These are phyloP conservation scores for Hylia prasina DNA, from an alignment of 2,113 vertebrate genomes.

Conservation along the genomic window DNA sequence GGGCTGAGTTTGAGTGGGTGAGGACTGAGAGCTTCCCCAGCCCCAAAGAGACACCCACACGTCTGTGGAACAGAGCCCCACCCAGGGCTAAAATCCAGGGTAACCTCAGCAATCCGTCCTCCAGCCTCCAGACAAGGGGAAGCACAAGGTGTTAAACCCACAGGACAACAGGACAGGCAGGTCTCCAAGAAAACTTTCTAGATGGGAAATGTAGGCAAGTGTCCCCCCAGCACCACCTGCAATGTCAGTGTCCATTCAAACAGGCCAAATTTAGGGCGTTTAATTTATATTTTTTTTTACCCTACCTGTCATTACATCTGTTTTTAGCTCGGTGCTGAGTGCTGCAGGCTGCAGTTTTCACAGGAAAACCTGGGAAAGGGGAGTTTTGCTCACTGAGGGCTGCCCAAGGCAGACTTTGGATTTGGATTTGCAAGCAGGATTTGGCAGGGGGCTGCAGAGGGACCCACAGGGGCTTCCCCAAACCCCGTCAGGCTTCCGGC, in stretches of 20 bases:
- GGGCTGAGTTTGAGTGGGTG: neutral
- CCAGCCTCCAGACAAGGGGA: neutral
- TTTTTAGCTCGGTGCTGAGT: neutral
- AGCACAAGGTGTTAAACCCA: neutral
- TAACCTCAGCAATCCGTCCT: neutral
- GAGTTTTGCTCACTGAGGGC: neutral
- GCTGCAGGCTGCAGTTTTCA: neutral
- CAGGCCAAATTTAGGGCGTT: neutral
- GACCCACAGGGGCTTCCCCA: neutral
- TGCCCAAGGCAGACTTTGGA: neutral
- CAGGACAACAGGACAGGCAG: too few relatives aligned
- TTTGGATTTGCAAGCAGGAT: fast-evolving
- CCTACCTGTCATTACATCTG: neutral
- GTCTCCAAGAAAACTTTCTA: neutral
- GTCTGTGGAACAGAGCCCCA: neutral
- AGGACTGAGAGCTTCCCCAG: neutral
- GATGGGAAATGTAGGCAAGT: neutral
- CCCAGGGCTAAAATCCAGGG: neutral
- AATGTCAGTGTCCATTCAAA: neutral
- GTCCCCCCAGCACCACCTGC: neutral
- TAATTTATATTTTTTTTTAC: neutral
- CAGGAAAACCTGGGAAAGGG: neutral
- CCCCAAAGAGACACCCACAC: neutral
- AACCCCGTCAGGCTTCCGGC: neutral
- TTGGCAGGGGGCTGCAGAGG: neutral